phyloP scores from a whole-genome alignment of 35 echinoderm and acorn worm species.

The Eucidaris tribuloides region DNA sequence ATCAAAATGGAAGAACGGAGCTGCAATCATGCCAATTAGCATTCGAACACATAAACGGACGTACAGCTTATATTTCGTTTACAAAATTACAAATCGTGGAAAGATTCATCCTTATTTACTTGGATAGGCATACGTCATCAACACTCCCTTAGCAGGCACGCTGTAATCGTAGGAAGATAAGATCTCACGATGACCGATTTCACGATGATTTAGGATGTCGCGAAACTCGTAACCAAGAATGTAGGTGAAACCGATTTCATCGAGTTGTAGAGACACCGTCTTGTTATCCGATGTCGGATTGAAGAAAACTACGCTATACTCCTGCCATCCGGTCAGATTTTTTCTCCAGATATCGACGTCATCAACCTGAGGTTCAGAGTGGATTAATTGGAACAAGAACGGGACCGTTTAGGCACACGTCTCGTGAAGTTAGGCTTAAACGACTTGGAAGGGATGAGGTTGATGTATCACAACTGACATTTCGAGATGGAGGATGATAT shows the following conservation, averaged over 20 bases:
- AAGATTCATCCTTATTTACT: too few relatives aligned
- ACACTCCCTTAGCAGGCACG: slow-evolving; percentile 24
- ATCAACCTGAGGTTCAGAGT: slow-evolving; percentile 3
- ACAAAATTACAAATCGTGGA: too few relatives aligned
- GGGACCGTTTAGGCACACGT: neutral
- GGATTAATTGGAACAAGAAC: too few relatives aligned
- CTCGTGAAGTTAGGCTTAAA: neutral
- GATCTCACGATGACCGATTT: slow-evolving; percentile 44
- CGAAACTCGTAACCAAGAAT: slow-evolving; percentile 22
- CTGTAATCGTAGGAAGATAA: neutral
- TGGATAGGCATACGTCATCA: slow-evolving; percentile 47
- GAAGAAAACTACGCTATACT: slow-evolving; percentile 29
- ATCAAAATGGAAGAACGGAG: too few relatives aligned
- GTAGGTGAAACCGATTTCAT: slow-evolving; percentile 37
- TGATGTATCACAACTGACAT: neutral
- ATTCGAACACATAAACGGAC: too few relatives aligned
- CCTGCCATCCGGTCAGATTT: slow-evolving; percentile 20
- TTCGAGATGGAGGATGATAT: neutral
- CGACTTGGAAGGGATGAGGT: neutral
- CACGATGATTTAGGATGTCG: slow-evolving; percentile 39
- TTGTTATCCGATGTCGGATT: slow-evolving; percentile 23
- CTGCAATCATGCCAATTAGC: too few relatives aligned
- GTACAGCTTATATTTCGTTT: too few relatives aligned
- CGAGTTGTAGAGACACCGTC: slow-evolving; percentile 30
- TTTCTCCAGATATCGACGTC: slow-evolving; percentile 35